These are phyloP conservation scores for Drosophila tripunctata DNA, from an alignment of 2,888 invertebrate species.

Conservation along the genomic window DNA sequence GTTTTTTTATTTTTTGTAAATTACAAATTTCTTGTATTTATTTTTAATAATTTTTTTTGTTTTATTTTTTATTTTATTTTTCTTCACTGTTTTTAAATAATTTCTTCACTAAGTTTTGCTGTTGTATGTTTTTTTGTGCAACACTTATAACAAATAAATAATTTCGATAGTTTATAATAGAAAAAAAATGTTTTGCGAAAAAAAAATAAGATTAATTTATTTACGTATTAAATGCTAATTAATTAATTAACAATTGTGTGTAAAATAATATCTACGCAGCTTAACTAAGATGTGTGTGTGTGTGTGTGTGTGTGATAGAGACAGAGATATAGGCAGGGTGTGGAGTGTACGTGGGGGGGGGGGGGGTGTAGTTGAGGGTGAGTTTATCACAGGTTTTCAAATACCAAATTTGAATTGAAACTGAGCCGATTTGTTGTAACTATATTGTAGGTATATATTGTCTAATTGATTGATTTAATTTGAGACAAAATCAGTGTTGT, in stretches of 20 bases:
- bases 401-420: constrained; percentile 11
- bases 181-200: constrained; percentile 31
- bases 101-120: constrained; percentile 8
- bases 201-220: constrained; percentile 42
- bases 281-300: constrained; percentile 42
- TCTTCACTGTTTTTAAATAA: constrained; percentile 17
- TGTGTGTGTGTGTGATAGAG: constrained; percentile 6
- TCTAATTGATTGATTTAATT: constrained; percentile 48
- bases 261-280: constrained; percentile 57
- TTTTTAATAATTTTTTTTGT: constrained; percentile 4
- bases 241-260: constrained; percentile 52
- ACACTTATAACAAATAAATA: constrained; percentile 62
- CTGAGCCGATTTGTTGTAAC: constrained; percentile 13
- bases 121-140: too few relatives aligned
- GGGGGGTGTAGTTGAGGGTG: constrained; percentile 20
- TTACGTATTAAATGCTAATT: constrained; percentile 44
- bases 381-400: constrained; percentile 64
- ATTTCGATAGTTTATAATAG: constrained; percentile 51
- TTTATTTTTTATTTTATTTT: constrained; percentile 9
- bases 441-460: constrained; percentile 34
- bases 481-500: constrained; percentile 56
- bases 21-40: constrained; percentile 29
- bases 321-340: background rate
- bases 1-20: background rate
- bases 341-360: background rate